These are phyloP conservation scores for Tragelaphus scriptus DNA, from an alignment of 2,113 vertebrate genomes.

Conservation along the genomic window DNA sequence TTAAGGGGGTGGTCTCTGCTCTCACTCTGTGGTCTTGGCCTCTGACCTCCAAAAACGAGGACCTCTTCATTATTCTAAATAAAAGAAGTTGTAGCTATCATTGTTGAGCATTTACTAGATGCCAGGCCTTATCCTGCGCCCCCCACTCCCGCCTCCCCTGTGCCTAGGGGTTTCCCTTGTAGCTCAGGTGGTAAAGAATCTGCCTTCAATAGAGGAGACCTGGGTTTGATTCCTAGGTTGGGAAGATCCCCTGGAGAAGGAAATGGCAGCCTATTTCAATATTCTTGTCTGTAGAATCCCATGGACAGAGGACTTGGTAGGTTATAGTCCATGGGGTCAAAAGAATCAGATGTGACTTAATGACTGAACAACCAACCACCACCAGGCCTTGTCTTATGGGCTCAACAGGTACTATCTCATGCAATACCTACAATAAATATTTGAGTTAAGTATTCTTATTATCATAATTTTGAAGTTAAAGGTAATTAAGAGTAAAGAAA, in stretches of 20 bases:
- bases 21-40: not conserved
- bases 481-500: not conserved
- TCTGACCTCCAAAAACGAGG: not conserved
- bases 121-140: not conserved
- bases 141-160: not conserved
- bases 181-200: not conserved
- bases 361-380: not conserved
- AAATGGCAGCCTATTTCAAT: not conserved
- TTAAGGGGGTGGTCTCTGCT: not conserved
- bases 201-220: not conserved
- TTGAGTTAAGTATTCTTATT: not conserved
- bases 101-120: not conserved
- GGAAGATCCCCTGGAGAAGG: not conserved
- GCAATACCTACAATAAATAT: not conserved
- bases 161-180: rapidly evolving
- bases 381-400: not conserved
- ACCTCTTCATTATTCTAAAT: not conserved
- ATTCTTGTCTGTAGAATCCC: not conserved
- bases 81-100: not conserved
- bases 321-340: not conserved
- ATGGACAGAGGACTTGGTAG: not conserved
- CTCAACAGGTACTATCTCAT: not conserved
- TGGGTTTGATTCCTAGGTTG: not conserved
- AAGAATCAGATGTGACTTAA: not conserved
- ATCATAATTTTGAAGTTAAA: not conserved